Evolutionary conservation across 2,797 vertebrate genomes (phyloP), one percentile per base, ranked within the genome.

Genomic region (Protosalanx chinensis): DNA sequence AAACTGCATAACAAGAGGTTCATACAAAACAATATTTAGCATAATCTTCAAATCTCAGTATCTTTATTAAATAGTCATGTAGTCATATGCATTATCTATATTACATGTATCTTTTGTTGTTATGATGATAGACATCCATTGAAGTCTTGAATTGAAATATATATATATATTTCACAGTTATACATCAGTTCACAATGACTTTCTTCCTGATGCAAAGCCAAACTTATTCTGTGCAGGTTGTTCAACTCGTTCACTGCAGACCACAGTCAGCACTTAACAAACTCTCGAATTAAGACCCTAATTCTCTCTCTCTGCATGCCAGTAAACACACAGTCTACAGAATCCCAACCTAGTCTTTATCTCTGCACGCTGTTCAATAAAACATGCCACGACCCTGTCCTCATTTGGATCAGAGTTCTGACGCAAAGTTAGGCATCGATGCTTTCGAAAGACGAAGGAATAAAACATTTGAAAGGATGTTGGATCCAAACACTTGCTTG

Each of bases 1-100:
- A 96, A 97, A 97, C 94, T 93, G 95, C 95, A 94, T 95, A 95
- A 94, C 91, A 90, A 95, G 94, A 95, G 82, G 89, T 94, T 94
- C 88, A 92, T 92, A 92, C 91, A 94, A 59, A 96, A 88, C 89
- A 90, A 91, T 92, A 90, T 86, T 90, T 85, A 88, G 90, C 84
- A 83, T 91, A 83, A 86, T 89, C 87, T 88, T 83, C 87, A 86
- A 10, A 59, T 20, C 27, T 85, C 91, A 92, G 93, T 94, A 93
- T 92, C 90, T 93, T 94, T 84, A 89, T 89, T 89, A 86, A 93
- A 91, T 92, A 88, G 88, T 89, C 88, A 89, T 93, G 91, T 94
- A 89, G 85, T 86, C 41, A 83, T 89, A 89, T 90, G 87, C 85
- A 83, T 88, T 85, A 89, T 82, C 76, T 91, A 88, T 90, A 87